Evolutionary conservation across 2,888 invertebrate genomes (phyloP).

Genomic region (Mesoligia furuncula): DNA sequence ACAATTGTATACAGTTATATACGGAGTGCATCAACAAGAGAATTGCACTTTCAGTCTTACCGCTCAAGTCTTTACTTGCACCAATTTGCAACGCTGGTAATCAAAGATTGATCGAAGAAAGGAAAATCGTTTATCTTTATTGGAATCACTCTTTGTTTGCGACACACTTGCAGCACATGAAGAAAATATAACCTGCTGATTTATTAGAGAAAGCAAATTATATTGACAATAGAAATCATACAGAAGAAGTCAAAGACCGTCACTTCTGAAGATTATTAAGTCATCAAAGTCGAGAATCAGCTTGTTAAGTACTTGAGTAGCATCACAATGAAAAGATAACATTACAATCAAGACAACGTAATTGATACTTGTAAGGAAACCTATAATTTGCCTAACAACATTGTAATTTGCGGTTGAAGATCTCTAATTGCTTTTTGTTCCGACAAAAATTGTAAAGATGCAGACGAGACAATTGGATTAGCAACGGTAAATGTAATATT

Average conservation of each 20-base stretch:
- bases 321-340: slow-evolving; percentile 51
- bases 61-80: slow-evolving; percentile 31
- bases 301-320: slow-evolving; percentile 58
- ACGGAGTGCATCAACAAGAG: background rate
- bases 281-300: slow-evolving; percentile 48
- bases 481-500: slow-evolving; percentile 63
- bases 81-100: slow-evolving; percentile 39
- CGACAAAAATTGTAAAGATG: slow-evolving; percentile 47
- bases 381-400: slow-evolving; percentile 41
- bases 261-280: slow-evolving; percentile 52
- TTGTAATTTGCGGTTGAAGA: slow-evolving; percentile 50
- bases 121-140: slow-evolving; percentile 60
- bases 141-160: slow-evolving; percentile 51
- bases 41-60: slow-evolving; percentile 23
- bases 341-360: slow-evolving; percentile 41
- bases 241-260: slow-evolving; percentile 28
- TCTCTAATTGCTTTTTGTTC: slow-evolving; percentile 41
- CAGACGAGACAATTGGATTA: slow-evolving; percentile 43
- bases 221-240: slow-evolving; percentile 43
- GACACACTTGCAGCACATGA: slow-evolving; percentile 23
- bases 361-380: slow-evolving; percentile 45
- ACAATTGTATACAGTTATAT: background rate
- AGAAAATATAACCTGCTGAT: slow-evolving; percentile 57
- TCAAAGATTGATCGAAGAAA: slow-evolving; percentile 48
- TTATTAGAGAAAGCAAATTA: slow-evolving; percentile 63